These are phyloP conservation scores for Brachypodius melanocephalos DNA, from an alignment of 2,113 vertebrate genomes.

Conservation along the genomic window DNA sequence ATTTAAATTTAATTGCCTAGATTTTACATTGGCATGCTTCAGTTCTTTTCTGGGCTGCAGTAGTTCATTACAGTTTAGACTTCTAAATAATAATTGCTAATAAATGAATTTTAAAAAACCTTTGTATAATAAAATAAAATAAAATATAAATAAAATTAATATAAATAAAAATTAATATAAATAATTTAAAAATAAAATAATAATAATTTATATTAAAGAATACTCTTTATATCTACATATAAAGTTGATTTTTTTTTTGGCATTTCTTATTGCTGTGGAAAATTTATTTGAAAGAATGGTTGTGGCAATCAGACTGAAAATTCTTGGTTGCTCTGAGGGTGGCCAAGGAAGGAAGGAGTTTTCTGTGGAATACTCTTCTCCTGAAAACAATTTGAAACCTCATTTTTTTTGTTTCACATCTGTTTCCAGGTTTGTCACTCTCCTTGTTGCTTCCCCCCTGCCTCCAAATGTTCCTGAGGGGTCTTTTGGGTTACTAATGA, in stretches of 20 bases:
- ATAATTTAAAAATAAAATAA: too few relatives aligned
- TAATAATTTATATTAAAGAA: too few relatives aligned
- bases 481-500: background rate
- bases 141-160: too few relatives aligned
- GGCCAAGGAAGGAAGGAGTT: background rate
- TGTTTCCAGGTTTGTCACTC: background rate
- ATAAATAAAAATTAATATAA: too few relatives aligned
- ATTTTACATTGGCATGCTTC: background rate
- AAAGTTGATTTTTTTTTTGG: background rate
- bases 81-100: too few relatives aligned
- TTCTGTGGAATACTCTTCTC: background rate
- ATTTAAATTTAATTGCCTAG: background rate
- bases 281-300: background rate
- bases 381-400: background rate
- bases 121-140: too few relatives aligned
- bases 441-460: accelerated
- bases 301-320: background rate
- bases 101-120: too few relatives aligned
- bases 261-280: background rate
- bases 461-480: accelerated
- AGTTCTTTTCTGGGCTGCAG: background rate
- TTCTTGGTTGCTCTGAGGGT: background rate
- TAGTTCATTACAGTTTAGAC: background rate
- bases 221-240: too few relatives aligned
- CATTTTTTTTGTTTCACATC: background rate